A percentile compares a stretch with the other conserved stretches of the same genome.
Evolutionary conservation across 2,797 vertebrate species (phyloP).

Genomic region (Galagoides demidoff): DNA sequence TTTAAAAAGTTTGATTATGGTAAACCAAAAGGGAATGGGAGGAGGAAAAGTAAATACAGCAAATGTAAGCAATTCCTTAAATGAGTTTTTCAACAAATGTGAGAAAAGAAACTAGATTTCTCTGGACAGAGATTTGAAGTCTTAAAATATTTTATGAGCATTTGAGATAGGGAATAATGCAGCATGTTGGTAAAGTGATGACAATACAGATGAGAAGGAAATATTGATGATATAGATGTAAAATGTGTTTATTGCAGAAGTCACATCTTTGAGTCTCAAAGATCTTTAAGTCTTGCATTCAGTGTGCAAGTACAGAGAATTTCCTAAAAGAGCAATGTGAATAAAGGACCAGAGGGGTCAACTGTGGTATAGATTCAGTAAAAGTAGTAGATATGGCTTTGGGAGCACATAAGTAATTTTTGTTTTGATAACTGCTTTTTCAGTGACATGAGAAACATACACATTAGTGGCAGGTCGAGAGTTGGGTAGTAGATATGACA

Average conservation of each 20-base stretch:
- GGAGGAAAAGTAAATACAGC: rapidly evolving
- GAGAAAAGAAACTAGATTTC: neutral
- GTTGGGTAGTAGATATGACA: neutral
- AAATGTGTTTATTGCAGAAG: neutral
- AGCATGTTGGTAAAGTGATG: neutral
- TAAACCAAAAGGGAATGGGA: neutral
- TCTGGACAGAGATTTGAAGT: neutral
- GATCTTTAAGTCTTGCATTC: neutral
- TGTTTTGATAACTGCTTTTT: neutral
- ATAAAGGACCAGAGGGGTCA: neutral
- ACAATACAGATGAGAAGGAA: neutral
- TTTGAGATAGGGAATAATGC: neutral
- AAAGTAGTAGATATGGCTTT: neutral
- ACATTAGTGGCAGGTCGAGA: neutral
- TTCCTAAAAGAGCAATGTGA: neutral
- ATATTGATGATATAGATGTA: neutral
- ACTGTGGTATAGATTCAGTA: rapidly evolving
- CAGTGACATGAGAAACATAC: neutral
- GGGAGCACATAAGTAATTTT: neutral
- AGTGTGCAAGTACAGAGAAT: neutral
- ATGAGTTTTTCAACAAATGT: neutral
- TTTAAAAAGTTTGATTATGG: neutral
- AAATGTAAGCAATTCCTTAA: neutral
- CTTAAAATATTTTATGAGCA: neutral
- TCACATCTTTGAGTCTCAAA: too few species aligned